phyloP scores from a whole-genome alignment of 2,113 vertebrate species.

The Panthera leo region DNA sequence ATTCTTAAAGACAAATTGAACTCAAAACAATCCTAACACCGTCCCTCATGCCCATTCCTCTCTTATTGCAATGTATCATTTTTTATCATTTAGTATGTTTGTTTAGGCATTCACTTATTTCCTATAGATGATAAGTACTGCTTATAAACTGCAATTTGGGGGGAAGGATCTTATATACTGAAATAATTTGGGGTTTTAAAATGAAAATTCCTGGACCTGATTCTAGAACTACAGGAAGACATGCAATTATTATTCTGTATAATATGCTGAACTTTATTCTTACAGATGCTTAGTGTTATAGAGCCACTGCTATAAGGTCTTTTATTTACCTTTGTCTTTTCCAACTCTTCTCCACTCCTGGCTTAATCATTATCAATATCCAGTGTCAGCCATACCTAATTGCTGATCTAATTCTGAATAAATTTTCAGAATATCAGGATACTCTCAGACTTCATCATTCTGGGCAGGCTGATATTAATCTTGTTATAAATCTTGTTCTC shows the following conservation, averaged over 20 bases:
- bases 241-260: neutral
- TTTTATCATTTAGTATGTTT: neutral
- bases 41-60: neutral
- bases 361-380: neutral
- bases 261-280: neutral
- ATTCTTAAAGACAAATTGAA: constrained; percentile 7
- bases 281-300: neutral
- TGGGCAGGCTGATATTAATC: neutral
- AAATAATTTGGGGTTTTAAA: neutral
- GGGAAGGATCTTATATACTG: neutral
- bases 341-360: neutral
- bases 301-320: neutral
- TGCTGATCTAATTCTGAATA: constrained; percentile 25
- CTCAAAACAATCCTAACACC: neutral
- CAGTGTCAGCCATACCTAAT: neutral
- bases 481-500: constrained; percentile 28
- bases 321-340: neutral
- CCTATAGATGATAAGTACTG: neutral
- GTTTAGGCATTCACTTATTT: neutral
- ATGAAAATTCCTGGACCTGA: neutral
- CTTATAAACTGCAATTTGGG: neutral
- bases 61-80: neutral
- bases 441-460: neutral
- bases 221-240: neutral
- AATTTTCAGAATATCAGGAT: neutral